A percentile compares a stretch with the other conserved stretches of the same genome.
phyloP scores from a whole-genome alignment of 2,888 invertebrate genomes.

The Drosophila paranaensis region DNA sequence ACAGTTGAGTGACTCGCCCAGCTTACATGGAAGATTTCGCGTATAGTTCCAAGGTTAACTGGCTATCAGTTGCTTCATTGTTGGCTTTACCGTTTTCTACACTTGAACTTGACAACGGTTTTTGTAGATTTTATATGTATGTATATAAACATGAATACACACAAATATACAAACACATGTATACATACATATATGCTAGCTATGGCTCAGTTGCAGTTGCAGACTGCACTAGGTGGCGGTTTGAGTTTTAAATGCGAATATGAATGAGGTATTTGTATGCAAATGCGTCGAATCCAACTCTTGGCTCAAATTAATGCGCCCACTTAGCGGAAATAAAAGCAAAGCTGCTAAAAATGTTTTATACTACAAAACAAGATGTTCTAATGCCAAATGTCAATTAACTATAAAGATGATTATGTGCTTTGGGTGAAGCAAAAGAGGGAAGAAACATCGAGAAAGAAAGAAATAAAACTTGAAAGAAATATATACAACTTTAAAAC shows the following conservation, averaged over 20 bases:
- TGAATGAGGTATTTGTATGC: slow-evolving; percentile 21
- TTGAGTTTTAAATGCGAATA: slow-evolving; percentile 1
- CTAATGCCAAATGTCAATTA: neutral
- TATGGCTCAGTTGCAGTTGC: slow-evolving; percentile 19
- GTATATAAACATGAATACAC: neutral
- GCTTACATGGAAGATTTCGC: slow-evolving; percentile 60
- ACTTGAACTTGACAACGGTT: slow-evolving; percentile 56
- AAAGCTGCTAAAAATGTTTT: neutral
- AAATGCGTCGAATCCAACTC: slow-evolving; percentile 30
- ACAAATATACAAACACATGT: slow-evolving; percentile 12
- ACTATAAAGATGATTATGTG: neutral
- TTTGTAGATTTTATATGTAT: neutral
- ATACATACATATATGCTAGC: neutral
- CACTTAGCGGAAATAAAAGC: slow-evolving; percentile 36
- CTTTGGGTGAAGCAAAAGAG: neutral
- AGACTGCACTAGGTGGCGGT: slow-evolving; percentile 7
- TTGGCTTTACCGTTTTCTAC: slow-evolving; percentile 49
- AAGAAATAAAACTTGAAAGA: neutral
- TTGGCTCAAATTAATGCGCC: slow-evolving; percentile 35
- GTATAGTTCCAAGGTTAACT: slow-evolving; percentile 61
- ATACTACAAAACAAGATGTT: neutral
- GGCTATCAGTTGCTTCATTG: slow-evolving; percentile 24
- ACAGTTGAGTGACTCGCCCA: slow-evolving; percentile 59
- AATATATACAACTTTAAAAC: neutral
- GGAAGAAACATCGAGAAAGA: neutral